Percentiles rank a stretch among this genome's conserved stretches.
Evolutionary conservation across 1,140 invertebrate species (phyloP).

Genomic region (Monochamus saltuarius): DNA sequence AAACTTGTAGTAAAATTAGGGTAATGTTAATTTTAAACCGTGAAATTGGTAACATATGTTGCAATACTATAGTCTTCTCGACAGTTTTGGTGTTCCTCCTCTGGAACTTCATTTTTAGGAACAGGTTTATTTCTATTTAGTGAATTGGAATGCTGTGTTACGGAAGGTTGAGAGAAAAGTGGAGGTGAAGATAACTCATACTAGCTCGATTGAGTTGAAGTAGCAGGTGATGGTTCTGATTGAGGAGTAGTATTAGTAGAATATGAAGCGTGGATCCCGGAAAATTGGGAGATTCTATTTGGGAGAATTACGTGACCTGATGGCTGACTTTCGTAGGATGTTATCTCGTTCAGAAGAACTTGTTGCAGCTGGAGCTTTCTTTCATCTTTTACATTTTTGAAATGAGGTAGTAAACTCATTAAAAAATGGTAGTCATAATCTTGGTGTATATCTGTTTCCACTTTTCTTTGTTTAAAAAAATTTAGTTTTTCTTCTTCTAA

Average conservation of each 20-base stretch:
- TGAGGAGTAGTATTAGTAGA: background rate
- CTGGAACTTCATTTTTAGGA: background rate
- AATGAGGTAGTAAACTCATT: conserved; percentile 12
- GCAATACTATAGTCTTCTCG: background rate
- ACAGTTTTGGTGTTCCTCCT: too few species aligned
- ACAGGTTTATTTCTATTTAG: background rate
- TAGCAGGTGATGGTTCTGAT: background rate
- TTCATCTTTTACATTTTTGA: conserved; percentile 11
- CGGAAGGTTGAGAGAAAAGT: conserved; percentile 9
- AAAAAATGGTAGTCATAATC: conserved; percentile 11
- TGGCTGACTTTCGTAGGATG: conserved; percentile 1
- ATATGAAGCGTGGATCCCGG: too few species aligned
- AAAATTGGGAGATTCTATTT: too few species aligned
- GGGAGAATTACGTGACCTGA: conserved; percentile 2
- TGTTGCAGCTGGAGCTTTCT: conserved; percentile 11
- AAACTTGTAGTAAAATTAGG: background rate
- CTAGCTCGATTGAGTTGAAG: conserved; percentile 7
- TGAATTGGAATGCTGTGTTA: conserved; percentile 2
- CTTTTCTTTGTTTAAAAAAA: conserved; percentile 8
- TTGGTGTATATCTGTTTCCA: conserved; percentile 5
- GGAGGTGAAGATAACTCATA: conserved; percentile 8
- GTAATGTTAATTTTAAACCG: conserved; percentile 1
- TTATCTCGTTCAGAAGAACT: conserved; percentile 11
- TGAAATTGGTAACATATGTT: conserved; percentile 13
- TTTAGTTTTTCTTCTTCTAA: conserved; percentile 6